Evolutionary conservation across 2,797 vertebrate species (phyloP).

Genomic region (Acanthis flammea): DNA sequence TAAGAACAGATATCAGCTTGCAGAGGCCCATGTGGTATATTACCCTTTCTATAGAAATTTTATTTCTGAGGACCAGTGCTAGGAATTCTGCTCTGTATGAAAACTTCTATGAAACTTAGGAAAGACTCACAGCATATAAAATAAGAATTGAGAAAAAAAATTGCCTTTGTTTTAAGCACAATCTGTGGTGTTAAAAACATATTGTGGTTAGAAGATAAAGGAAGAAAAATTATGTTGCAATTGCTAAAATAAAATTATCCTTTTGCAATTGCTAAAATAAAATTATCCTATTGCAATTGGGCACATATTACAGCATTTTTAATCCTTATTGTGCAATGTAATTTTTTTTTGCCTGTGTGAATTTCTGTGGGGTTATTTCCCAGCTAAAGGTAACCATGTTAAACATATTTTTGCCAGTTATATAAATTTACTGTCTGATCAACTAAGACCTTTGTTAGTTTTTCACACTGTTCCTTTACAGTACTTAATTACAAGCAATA

Average conservation of each 20-base stretch:
- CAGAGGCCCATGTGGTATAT: neutral
- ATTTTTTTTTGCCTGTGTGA: neutral
- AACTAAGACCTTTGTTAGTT: neutral
- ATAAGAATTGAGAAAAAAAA: neutral
- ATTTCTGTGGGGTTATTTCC: neutral
- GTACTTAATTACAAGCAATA: neutral
- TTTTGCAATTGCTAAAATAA: neutral
- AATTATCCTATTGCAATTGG: neutral
- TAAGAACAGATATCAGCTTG: neutral
- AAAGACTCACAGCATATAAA: neutral
- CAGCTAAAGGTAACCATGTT: neutral
- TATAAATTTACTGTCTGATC: neutral
- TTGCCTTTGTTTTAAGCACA: neutral
- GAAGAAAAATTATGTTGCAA: neutral
- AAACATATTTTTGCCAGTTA: neutral
- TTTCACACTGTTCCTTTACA: neutral
- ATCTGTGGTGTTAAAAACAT: neutral
- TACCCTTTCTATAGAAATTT: neutral
- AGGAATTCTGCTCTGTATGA: neutral
- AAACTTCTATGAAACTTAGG: neutral
- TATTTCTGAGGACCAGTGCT: neutral
- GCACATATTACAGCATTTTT: neutral
- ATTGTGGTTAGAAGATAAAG: neutral
- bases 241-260: neutral
- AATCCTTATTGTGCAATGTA: neutral